A percentile compares a stretch with the other conserved stretches of the same genome.
phyloP scores from a whole-genome alignment of 2,797 vertebrate species.

The Micropoecilia bifurca region DNA sequence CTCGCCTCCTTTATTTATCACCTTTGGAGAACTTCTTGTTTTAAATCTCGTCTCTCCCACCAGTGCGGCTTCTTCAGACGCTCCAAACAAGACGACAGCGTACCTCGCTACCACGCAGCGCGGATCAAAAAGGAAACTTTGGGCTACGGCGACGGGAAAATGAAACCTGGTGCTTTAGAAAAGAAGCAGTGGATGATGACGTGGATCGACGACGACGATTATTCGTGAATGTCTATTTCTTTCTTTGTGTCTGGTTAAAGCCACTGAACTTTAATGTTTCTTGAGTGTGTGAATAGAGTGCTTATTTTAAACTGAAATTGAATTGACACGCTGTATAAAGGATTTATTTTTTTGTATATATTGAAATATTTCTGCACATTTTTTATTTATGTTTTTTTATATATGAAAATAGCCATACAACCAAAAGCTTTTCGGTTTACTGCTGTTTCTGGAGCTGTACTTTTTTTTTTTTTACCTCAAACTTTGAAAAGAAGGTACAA shows the following conservation, averaged over 20 bases:
- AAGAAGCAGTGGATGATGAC: constrained; percentile 94
- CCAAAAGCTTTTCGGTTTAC: constrained; percentile 66
- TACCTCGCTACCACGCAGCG: constrained; percentile 94
- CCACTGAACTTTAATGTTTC: constrained; percentile 22
- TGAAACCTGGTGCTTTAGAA: constrained; percentile 80
- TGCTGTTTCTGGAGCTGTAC: constrained; percentile 21
- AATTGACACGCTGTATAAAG: constrained; percentile 70
- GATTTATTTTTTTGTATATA: constrained; percentile 82
- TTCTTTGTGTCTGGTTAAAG: constrained; percentile 18
- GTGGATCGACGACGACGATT: constrained; percentile 93
- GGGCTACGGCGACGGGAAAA: constrained; percentile 82
- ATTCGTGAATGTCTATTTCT: constrained; percentile 76
- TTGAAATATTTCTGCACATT: constrained; percentile 74
- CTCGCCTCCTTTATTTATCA: constrained; percentile 3
- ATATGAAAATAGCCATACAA: constrained; percentile 50
- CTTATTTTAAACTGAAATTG: constrained; percentile 13
- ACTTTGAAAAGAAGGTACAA: constrained; percentile 53
- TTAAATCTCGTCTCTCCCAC: constrained; percentile 6
- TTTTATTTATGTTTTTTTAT: constrained; percentile 82
- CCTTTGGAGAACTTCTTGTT: background rate
- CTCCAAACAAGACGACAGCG: constrained; percentile 89
- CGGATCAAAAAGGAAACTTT: constrained; percentile 91
- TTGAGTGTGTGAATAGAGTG: background rate
- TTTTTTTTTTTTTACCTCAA: constrained; percentile 17
- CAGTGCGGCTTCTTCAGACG: constrained; percentile 98